These are phyloP conservation scores for Columbina picui DNA, from an alignment of 2,113 vertebrate genomes.

Conservation along the genomic window DNA sequence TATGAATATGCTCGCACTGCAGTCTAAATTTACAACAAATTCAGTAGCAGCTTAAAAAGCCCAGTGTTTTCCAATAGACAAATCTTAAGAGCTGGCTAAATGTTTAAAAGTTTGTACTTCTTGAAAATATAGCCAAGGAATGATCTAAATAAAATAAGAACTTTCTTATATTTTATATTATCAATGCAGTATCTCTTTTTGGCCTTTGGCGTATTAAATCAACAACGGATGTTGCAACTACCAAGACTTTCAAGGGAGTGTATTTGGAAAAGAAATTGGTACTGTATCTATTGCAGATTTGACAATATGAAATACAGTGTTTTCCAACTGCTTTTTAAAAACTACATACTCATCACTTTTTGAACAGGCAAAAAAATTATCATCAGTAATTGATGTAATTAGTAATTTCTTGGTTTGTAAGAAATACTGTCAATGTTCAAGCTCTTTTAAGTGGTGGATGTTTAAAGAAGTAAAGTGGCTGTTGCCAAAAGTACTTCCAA, in stretches of 20 bases:
- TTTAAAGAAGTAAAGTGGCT: slow-evolving; percentile 8
- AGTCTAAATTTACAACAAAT: background rate
- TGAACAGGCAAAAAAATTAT: background rate
- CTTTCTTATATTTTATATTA: background rate
- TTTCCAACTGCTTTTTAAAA: background rate
- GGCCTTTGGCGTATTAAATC: background rate
- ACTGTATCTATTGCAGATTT: background rate
- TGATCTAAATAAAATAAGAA: background rate
- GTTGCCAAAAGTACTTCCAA: slow-evolving; percentile 36
- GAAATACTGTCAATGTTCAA: background rate
- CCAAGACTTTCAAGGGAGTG: background rate
- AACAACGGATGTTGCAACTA: background rate
- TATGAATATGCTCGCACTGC: background rate
- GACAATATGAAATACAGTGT: background rate
- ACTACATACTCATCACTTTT: background rate
- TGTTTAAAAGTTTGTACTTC: background rate
- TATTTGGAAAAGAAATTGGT: background rate
- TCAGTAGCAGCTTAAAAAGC: background rate
- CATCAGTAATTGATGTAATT: background rate
- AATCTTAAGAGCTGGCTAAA: background rate
- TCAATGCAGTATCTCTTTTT: background rate
- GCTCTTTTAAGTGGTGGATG: background rate
- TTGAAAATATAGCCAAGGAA: background rate
- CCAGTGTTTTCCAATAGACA: background rate
- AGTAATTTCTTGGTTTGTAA: background rate